Percentiles rank a stretch among this genome's conserved stretches.
Conservation (phyloP, 2,113 vertebrate genomes). For the Acrocephalus kingi region DNA sequence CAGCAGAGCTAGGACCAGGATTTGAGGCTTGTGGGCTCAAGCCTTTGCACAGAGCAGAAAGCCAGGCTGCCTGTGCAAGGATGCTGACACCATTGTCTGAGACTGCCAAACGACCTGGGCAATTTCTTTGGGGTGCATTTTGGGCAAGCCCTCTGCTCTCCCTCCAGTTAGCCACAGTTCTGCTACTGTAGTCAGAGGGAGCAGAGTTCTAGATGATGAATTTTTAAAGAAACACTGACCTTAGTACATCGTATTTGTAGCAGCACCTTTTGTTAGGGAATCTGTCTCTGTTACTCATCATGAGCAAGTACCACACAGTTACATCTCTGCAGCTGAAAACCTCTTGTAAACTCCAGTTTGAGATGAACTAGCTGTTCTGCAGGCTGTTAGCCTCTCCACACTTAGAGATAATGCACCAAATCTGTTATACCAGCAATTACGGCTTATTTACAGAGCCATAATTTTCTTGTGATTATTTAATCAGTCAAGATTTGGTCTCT, state of each 20-base stretch:
- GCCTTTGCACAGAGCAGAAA: background rate
- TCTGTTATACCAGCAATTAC: background rate
- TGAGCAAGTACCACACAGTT: background rate
- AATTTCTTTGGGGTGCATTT: background rate
- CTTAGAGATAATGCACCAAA: background rate
- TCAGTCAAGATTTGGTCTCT: background rate
- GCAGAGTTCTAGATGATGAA: background rate
- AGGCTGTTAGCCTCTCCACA: background rate
- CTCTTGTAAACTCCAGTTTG: background rate
- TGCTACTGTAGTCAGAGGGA: background rate
- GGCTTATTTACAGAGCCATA: background rate
- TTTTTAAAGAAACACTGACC: background rate
- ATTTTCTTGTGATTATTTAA: background rate
- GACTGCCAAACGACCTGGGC: background rate
- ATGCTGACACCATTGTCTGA: background rate
- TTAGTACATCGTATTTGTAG: background rate
- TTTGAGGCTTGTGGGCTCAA: background rate
- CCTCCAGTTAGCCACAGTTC: background rate
- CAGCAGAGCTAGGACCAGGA: background rate
- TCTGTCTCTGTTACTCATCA: background rate
- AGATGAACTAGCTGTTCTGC: background rate
- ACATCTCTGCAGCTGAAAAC: background rate
- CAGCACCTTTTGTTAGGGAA: background rate
- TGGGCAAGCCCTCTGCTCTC: background rate
- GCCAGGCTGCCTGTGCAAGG: background rate